Evolutionary conservation across 2,113 vertebrate genomes (phyloP).

Genomic region (Alectura lathami): DNA sequence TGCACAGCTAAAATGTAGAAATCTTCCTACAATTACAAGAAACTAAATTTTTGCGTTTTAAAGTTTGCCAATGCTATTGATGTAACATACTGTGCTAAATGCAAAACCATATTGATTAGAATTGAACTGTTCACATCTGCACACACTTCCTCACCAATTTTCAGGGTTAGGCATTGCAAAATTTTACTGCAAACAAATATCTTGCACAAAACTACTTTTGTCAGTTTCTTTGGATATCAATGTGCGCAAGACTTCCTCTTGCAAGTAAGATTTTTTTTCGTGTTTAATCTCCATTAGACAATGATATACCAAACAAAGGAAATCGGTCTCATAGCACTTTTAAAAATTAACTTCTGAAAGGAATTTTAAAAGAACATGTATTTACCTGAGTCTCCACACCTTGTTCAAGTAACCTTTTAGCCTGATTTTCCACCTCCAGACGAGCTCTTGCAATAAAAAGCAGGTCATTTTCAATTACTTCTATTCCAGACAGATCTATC

Average conservation of each 20-base stretch:
- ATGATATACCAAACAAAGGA: not conserved
- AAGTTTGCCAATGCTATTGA: not conserved
- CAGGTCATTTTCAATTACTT: constrained; percentile 95
- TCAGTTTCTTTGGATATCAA: not conserved
- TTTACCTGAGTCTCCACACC: constrained; percentile 97
- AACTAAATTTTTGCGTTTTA: not conserved
- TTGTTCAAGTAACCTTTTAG: constrained; percentile 93
- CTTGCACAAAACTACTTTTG: not conserved
- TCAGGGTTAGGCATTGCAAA: not conserved
- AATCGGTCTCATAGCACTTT: not conserved
- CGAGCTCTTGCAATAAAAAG: constrained; percentile 95
- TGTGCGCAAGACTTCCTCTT: not conserved
- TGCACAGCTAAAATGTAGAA: not conserved
- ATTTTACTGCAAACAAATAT: not conserved
- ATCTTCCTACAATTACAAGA: not conserved
- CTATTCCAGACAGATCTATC: constrained; percentile 94
- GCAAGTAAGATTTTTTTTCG: not conserved
- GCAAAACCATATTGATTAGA: not conserved
- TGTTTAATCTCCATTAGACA: not conserved
- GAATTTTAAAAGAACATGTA: not conserved
- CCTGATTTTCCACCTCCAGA: constrained; percentile 97
- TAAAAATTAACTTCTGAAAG: not conserved
- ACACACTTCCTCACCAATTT: not conserved
- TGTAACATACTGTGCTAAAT: not conserved
- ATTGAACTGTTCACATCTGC: not conserved